A percentile compares a stretch with the other conserved stretches of the same genome.
phyloP scores from a whole-genome alignment of 2,888 invertebrate species.

The Silvanus unidentatus region DNA sequence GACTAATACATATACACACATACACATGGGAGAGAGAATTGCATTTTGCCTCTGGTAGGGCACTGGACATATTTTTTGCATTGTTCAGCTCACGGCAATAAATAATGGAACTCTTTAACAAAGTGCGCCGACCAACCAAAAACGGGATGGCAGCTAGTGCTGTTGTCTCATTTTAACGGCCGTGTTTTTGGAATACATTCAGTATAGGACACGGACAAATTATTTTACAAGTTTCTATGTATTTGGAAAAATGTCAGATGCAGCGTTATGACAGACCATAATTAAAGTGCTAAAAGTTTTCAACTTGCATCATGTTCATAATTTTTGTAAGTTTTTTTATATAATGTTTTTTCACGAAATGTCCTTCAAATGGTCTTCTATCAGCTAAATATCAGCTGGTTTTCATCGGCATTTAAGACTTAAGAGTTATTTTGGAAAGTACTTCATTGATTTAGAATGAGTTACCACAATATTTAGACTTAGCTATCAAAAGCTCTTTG shows the following conservation, averaged over 20 bases:
- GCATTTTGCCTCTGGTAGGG: conserved; percentile 42
- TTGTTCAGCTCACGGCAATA: conserved; percentile 41
- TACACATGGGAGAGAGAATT: conserved; percentile 27
- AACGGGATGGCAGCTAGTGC: conserved; percentile 19
- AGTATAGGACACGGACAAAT: conserved; percentile 20
- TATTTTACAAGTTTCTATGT: conserved; percentile 26
- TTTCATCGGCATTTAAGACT: too few relatives aligned
- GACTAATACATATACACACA: too few relatives aligned
- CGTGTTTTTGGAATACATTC: conserved; percentile 10
- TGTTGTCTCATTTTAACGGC: conserved; percentile 16
- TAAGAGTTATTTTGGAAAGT: too few relatives aligned
- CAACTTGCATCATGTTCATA: conserved; percentile 7
- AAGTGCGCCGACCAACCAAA: conserved; percentile 37
- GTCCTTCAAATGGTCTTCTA: too few relatives aligned
- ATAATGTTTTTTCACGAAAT: too few relatives aligned
- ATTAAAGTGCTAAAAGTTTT: conserved; percentile 27
- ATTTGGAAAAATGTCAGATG: conserved; percentile 26
- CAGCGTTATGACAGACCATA: conserved; percentile 21
- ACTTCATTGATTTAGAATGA: too few relatives aligned
- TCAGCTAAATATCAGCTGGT: too few relatives aligned
- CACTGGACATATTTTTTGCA: conserved; percentile 44
- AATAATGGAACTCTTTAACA: conserved; percentile 46
- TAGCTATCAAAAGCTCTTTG: too few relatives aligned
- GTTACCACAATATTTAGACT: too few relatives aligned
- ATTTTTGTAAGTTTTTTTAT: conserved; percentile 6